Base-by-base conservation (phyloP, 2,113 vertebrate genomes). In the Actenoides lindsayi region DNA sequence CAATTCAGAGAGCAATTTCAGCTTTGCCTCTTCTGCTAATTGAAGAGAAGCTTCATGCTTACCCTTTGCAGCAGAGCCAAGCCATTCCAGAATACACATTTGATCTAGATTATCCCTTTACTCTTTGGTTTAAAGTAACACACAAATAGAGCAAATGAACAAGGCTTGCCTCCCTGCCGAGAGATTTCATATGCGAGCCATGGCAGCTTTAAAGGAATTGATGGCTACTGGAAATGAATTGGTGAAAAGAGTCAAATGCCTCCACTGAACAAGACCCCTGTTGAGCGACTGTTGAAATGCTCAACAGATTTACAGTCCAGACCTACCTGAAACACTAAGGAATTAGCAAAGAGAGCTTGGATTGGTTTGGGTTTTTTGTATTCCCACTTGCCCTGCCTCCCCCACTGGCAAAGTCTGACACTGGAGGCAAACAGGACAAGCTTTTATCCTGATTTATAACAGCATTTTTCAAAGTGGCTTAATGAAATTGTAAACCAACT, bases 391-490 rank as follows among this genome's bases (percentile, higher is more conserved):
- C 70, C 46, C 74, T 91, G 4, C 17, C 53, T 87, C 65, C 62
- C 53, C 59, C 10, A 6, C 39, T 46, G 67, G 59, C 42, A 15
- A 23, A 68, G 62, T 71, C 21, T 11, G 12, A 79, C 62, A 50
- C 53, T 69, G 70, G 44, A 92, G 57, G 48, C 77, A 54, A 89
- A 74, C 14, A 85, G 89, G 51, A 73, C 77, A 84, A 65, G 65
- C 51, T 93, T 90, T 97, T 82, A 68, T 80, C 50, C 50, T 88
- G 83, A 89, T 94, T 91, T 95, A 85, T 59, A 87, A 42, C 25
- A 70, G 74, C 28, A 7, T 67, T 94, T 87, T 91, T 59, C 84
- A 65, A 46, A 94, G 67, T 70, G 83, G n/a, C 91, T 96, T 87
- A 33, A 27, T 79, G 89, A 73, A 79, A 79, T 35, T 62, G 56